Percentiles rank a stretch among this genome's conserved stretches.
Evolutionary conservation across 2,797 vertebrate genomes (phyloP).

Genomic region (Myripristis murdjan): DNA sequence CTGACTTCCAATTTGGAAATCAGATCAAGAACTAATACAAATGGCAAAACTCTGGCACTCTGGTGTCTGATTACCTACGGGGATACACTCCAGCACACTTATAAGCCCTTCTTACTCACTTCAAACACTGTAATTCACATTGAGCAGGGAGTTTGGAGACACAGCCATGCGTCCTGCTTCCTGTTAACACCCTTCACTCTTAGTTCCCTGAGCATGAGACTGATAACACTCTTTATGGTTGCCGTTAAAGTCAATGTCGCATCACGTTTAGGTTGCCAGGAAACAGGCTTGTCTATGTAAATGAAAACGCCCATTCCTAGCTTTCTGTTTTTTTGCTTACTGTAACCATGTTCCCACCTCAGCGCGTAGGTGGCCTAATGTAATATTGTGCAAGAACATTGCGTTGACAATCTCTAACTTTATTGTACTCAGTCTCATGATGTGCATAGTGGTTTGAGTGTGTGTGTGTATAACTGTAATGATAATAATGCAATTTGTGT

Average conservation of each 20-base stretch:
- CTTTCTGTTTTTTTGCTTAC: neutral
- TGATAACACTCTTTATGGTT: neutral
- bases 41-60: no score
- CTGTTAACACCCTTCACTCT: neutral
- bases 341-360: no score
- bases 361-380: no score
- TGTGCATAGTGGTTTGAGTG: no score
- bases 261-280: neutral
- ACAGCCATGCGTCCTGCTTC: slow-evolving; percentile 6
- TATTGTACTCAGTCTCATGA: no score
- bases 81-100: neutral
- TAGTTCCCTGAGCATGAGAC: slow-evolving; percentile 26
- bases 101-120: neutral
- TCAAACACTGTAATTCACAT: neutral
- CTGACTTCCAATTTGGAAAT: neutral
- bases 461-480: slow-evolving; percentile 5
- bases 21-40: no score
- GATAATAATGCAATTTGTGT: slow-evolving; percentile 1
- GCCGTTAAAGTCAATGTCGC: neutral
- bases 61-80: neutral
- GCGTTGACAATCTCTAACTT: neutral
- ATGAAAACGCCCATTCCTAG: neutral
- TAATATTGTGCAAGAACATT: neutral
- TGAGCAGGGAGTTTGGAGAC: neutral
- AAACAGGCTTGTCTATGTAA: neutral